Percentiles rank a stretch among this genome's conserved stretches.
These are phyloP conservation scores for Teleiodes luculella DNA, from an alignment of 2,888 invertebrate species.

Conservation along the genomic window DNA sequence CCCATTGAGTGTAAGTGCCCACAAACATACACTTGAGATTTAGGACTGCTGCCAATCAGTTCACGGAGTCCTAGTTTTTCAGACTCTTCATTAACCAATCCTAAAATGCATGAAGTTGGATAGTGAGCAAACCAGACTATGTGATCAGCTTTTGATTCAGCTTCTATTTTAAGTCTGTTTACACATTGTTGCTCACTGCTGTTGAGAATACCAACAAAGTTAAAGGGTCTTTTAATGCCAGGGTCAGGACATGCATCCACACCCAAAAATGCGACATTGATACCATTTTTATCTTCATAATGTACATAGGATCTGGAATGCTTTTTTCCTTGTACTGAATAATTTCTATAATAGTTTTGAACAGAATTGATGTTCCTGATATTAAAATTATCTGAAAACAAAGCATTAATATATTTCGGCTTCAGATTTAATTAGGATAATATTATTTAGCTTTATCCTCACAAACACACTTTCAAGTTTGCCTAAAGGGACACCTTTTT, in stretches of 20 bases:
- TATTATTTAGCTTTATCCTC: no score
- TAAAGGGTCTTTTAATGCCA: slow-evolving; percentile 91
- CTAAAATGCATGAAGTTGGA: slow-evolving; percentile 91
- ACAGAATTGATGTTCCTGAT: slow-evolving; percentile 82
- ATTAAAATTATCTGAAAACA: slow-evolving; percentile 90
- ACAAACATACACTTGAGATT: slow-evolving; percentile 88
- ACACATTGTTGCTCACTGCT: slow-evolving; percentile 78
- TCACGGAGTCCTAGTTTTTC: slow-evolving; percentile 73
- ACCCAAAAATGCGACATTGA: slow-evolving; percentile 88
- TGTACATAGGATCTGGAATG: slow-evolving; percentile 87
- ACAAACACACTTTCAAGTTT: no score
- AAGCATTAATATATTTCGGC: no score
- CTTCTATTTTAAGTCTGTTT: slow-evolving; percentile 75
- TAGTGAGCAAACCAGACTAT: slow-evolving; percentile 90
- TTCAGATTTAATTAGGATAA: no score
- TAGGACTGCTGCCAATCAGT: slow-evolving; percentile 78
- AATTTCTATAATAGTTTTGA: slow-evolving; percentile 87
- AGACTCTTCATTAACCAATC: slow-evolving; percentile 66
- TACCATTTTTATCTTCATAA: slow-evolving; percentile 70
- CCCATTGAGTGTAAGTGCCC: slow-evolving; percentile 94
- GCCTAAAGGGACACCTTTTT: no score
- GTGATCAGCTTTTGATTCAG: slow-evolving; percentile 66
- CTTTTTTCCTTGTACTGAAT: slow-evolving; percentile 86
- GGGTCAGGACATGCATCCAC: slow-evolving; percentile 93
- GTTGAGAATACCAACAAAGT: slow-evolving; percentile 89